Evolutionary conservation across 2,113 vertebrate genomes (phyloP), one percentile per base, ranked within the genome.

Genomic region (Actenoides lindsayi): DNA sequence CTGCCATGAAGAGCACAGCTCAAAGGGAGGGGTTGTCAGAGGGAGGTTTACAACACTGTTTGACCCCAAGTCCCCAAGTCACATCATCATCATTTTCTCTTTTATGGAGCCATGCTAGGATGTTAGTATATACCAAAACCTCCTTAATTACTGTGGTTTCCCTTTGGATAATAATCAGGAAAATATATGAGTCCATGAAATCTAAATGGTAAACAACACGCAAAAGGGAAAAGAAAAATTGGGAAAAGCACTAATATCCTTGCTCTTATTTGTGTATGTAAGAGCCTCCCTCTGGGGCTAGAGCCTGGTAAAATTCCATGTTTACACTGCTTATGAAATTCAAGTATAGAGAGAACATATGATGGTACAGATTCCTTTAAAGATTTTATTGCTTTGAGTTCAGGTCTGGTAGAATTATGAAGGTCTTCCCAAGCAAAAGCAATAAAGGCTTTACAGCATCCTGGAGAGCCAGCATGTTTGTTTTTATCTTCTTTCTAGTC

Each of bases 401-500:
- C 70, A 84, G 94, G 83, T 84, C 95, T 94, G 84, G 89, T 73
- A 91, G 90, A 91, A 82, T 94, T 82, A 96, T 89, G 83, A 94
- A 95, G 41, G 42, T 53, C 94, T 88, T 95, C 90, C 79, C 73
- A 89, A 96, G 89, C 48, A 90, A 90, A 93, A 84, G 78, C 89
- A 95, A 91, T 95, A 96, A 97, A 97, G 46, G 39, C 83, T 96
- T 97, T 96, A 97, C 65, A 90, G 85, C 79, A 87, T 92, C 94
- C 89, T 89, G 71, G 80, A 65, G 28, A 92, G 86, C 7, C 87
- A 20, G 90, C 11, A 42, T 92, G 73, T 87, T 93, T 89, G 82
- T 69, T 91, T 95, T 95, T 91, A 94, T 95, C 92, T 94, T 80
- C 83, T 80, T 77, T 48, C 70, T 53, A 69, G 51, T 41, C 63